Evolutionary conservation across 92 coral and sea anemone genomes (phyloP), one percentile per base, ranked within the genome.

Genomic region (Chrysogorgia sp.): DNA sequence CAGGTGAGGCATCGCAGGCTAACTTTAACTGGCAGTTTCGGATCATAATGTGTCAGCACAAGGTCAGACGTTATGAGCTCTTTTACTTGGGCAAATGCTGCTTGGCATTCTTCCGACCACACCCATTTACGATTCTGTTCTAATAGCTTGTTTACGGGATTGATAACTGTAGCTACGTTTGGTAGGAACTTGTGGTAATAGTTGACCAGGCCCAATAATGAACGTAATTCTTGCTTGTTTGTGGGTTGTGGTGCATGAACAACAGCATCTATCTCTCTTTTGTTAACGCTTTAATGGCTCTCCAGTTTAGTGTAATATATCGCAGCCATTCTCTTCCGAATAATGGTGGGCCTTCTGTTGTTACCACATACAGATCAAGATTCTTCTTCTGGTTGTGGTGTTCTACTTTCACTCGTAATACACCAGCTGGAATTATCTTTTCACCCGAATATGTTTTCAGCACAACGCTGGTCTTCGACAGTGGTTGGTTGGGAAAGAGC

Each of bases 1-100:
- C 80, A 2, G 90, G 84, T 75, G 81, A 82, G 0, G 90, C 81
- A 31, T 86, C 90, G 17, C 90, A 76, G 20, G 90, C 90, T 67
- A 85, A 58, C 62, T 40, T 86, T 20, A 81, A 15, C 63, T 65
- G 86, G 17, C 58, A 64, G 23, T 47, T 59, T 7, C 34, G 90
- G 87, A 55, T 86, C 87, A 53, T 77, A 76, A 25, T 86, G 87
- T 47, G 84, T 82, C 1, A 86, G 71, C 20, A 82, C 84, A 70
- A 40, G 60, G 35, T 86, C 53, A 10, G 69, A 70, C 14, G 56
- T 70, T 14, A 67, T 47, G 60, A 72, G 30, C 24, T 33, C 19
- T 58, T 86, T 68, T 29, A 70, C 77, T 70, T 81, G 56, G 7
- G 35, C 30, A 58, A 81, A 65, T 14, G 85, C 81, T 43, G 34